Conservation (phyloP, 2,113 vertebrate species). For the Datnioides undecimradiatus region DNA sequence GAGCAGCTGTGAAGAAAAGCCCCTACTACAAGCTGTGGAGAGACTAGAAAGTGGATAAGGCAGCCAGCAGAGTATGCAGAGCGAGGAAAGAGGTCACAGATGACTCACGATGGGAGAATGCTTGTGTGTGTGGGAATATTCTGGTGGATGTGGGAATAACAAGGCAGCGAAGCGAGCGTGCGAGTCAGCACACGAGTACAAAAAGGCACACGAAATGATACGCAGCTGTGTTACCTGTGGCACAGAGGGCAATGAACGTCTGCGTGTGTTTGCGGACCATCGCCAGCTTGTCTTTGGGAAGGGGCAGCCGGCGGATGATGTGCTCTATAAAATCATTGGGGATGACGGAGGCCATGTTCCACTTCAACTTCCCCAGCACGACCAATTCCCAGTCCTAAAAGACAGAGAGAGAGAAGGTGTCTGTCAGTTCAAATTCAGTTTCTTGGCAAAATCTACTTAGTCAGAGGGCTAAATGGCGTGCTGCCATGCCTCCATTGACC, state of each 20-base stretch:
- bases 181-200: not conserved
- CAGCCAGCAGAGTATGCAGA: conserved; percentile 46
- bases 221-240: conserved; percentile 87
- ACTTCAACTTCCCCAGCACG: conserved; percentile 97
- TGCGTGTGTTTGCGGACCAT: conserved; percentile 95
- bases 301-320: conserved; percentile 92
- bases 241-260: conserved; percentile 96
- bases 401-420: conserved; percentile 1
- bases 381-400: conserved; percentile 95
- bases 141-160: conserved; percentile 44
- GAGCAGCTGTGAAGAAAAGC: conserved; percentile 53
- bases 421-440: conserved; percentile 13
- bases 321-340: conserved; percentile 97
- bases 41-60: conserved; percentile 58
- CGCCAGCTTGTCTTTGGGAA: conserved; percentile 90
- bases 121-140: conserved; percentile 71
- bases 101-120: conserved; percentile 77
- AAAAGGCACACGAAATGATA: not conserved
- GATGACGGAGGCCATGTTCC: conserved; percentile 95
- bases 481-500: conserved; percentile 61
- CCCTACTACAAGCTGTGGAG: conserved; percentile 40
- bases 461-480: conserved; percentile 58
- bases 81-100: conserved; percentile 73
- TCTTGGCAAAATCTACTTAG: conserved; percentile 10
- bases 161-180: conserved; percentile 32